phyloP scores from a whole-genome alignment of 2,888 invertebrate species.

The Eurytoma adleriae region DNA sequence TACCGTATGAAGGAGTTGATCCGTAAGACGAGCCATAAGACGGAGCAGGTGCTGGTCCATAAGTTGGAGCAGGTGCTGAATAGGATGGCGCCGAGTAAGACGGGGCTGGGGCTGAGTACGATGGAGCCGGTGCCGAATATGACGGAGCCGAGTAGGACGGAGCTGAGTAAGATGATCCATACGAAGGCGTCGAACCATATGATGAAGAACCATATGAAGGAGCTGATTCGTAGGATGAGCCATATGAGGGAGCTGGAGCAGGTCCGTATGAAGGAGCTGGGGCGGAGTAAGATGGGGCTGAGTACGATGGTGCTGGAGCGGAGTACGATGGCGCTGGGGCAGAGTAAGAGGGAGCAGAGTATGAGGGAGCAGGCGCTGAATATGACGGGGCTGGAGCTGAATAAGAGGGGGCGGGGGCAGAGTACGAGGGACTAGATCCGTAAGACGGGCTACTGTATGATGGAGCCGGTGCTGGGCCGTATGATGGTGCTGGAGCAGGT shows the following conservation, averaged over 20 bases:
- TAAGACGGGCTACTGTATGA: background rate
- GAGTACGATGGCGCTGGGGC: background rate
- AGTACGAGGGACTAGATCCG: no score
- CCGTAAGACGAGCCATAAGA: no score
- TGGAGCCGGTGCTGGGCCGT: background rate
- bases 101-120: no score
- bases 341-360: background rate
- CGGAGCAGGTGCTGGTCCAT: conserved; percentile 2
- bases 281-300: background rate
- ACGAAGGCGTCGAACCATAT: no score
- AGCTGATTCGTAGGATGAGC: background rate
- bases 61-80: conserved; percentile 7
- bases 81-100: no score
- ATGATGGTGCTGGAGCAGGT: conserved; percentile 2
- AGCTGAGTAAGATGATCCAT: no score
- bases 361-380: background rate
- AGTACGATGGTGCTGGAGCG: background rate
- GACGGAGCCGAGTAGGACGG: no score
- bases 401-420: conserved; percentile 22
- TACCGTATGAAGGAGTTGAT: no score
- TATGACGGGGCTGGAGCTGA: background rate
- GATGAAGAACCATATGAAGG: no score
- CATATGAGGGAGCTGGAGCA: background rate
- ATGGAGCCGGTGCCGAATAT: no score
- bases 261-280: background rate